Percentiles rank a stretch among this genome's conserved stretches.
phyloP scores from a whole-genome alignment of 1,140 invertebrate species.

The Brachionus rubens region DNA sequence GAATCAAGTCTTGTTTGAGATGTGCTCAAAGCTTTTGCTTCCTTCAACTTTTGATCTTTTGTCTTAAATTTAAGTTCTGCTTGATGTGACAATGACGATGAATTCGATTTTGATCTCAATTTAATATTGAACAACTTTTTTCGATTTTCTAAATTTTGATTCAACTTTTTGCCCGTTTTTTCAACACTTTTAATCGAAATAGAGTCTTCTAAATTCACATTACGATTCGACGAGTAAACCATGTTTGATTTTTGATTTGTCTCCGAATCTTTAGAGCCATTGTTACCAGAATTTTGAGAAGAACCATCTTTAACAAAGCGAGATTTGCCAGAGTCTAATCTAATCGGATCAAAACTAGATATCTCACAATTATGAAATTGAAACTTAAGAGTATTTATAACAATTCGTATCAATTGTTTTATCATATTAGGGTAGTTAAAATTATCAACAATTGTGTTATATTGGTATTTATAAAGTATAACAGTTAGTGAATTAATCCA shows the following conservation, averaged over 20 bases:
- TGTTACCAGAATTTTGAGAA: neutral
- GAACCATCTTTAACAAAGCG: neutral
- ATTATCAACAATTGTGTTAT: constrained; percentile 71
- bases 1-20: constrained; percentile 15
- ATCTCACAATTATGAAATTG: constrained; percentile 71
- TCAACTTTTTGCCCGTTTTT: neutral
- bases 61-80: neutral
- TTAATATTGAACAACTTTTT: constrained; percentile 28
- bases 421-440: constrained; percentile 67
- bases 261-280: too few species aligned
- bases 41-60: neutral
- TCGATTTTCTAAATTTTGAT: neutral
- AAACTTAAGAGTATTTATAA: constrained; percentile 86
- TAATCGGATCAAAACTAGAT: constrained; percentile 1
- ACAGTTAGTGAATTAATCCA: constrained; percentile 92
- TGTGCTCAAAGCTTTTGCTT: neutral
- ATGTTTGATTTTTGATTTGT: neutral
- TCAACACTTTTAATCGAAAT: neutral
- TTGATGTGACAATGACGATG: neutral
- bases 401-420: constrained; percentile 77
- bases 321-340: neutral
- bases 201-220: constrained; percentile 16
- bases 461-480: constrained; percentile 95
- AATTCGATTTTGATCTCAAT: constrained; percentile 16
- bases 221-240: constrained; percentile 6